Base-by-base conservation (phyloP, 2,113 vertebrate species). In the Myocastor coypus region DNA sequence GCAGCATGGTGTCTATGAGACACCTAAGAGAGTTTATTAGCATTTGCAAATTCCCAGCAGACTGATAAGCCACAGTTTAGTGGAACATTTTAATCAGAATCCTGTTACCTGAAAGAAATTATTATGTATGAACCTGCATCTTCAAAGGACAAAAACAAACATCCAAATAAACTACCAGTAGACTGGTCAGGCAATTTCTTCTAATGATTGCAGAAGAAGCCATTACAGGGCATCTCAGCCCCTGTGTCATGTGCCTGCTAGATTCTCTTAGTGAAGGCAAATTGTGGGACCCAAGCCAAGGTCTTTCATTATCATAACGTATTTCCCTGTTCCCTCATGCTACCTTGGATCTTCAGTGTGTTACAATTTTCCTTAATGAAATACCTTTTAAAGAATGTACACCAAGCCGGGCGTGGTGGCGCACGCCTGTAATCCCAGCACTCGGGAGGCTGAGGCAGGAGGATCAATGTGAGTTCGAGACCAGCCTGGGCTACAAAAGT, bases 61-160 rank as follows among this genome's bases (percentile, higher is more conserved):
- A 46, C 86, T 96, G 97, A 96, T 37, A 97, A 95, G 68, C 94
- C 91, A 94, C 90, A 96, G 90, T 94, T 96, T 93, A 97, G 84
- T 91, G 88, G 83, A 96, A 82, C 24, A 32, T 93, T 95, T 87
- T 95, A 75, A 94, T 96, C 87, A 32, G 57, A 96, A 88, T 96
- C 24, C 22, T 97, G 19, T 57, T 94, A 68, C 85, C 16, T 92
- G 57, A 40, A 96, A 63, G 34, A 19, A 96, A 89, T 92, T 96
- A 63, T 82, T 97, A 63, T 64, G 24, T 73, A 86, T 87, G 26
- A 61, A n/a, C 26, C 42, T 95, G 16, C 34, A 80, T 97, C 93
- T 97, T 97, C 59, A 89, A 89, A 97, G 85, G 94, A 96, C 12
- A 93, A 91, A 93, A 80, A 83, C 0, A 93, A 80, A 83, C 0